These are phyloP conservation scores for Papilio helenus DNA, from an alignment of 1,140 invertebrate species.

Conservation along the genomic window DNA sequence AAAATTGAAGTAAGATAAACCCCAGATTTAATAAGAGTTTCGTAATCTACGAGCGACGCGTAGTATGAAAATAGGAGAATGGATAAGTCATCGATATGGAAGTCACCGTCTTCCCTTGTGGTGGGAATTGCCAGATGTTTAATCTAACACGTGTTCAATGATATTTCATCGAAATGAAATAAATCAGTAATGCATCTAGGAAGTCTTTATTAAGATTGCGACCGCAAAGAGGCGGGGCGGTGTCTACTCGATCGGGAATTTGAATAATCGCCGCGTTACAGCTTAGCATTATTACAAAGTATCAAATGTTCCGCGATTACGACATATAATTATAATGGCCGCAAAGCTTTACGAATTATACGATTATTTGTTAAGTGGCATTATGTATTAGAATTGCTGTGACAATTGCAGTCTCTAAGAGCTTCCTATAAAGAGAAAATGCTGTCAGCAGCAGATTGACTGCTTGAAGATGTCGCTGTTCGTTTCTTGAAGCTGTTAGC, in stretches of 20 bases:
- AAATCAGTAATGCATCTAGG: slow-evolving; percentile 71
- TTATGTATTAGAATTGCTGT: not conserved
- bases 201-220: slow-evolving; percentile 82
- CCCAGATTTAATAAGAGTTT: no score
- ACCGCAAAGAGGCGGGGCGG: slow-evolving; percentile 75
- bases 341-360: slow-evolving; percentile 5
- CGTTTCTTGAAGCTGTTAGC: no score
- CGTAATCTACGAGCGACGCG: no score
- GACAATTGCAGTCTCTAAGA: slow-evolving; percentile 2
- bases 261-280: slow-evolving; percentile 76
- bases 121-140: slow-evolving; percentile 49
- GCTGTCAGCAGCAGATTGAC: no score
- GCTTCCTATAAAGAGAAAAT: not conserved
- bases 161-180: slow-evolving; percentile 76
- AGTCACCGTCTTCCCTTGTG: not conserved
- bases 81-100: not conserved
- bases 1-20: no score
- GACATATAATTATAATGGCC: slow-evolving; percentile 44
- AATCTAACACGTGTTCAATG: slow-evolving; percentile 59
- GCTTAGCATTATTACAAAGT: slow-evolving; percentile 58
- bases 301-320: slow-evolving; percentile 53
- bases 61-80: not conserved
- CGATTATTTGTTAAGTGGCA: slow-evolving; percentile 27
- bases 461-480: no score
- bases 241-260: slow-evolving; percentile 72